phyloP scores from a whole-genome alignment of 2,888 invertebrate genomes.

The Eutolmus rufibarbis region DNA sequence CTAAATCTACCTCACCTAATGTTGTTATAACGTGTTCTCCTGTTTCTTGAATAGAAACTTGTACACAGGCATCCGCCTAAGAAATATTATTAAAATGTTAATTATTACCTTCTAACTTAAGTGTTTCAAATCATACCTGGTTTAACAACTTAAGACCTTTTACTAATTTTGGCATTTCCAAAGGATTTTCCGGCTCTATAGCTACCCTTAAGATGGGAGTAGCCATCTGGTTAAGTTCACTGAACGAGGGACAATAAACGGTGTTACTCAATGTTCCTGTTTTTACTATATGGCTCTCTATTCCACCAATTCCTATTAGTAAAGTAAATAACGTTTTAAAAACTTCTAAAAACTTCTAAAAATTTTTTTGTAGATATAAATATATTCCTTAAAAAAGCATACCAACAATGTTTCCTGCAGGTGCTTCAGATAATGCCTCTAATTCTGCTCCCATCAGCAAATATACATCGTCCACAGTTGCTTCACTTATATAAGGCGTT shows the following conservation, averaged over 20 bases:
- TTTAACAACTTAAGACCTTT: slow-evolving; percentile 85
- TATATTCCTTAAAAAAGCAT: slow-evolving; percentile 48
- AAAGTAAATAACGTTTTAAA: not conserved
- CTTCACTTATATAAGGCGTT: slow-evolving; percentile 59
- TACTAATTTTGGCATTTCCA: slow-evolving; percentile 77
- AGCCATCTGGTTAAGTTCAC: slow-evolving; percentile 77
- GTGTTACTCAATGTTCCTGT: slow-evolving; percentile 88
- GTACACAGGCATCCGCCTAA: slow-evolving; percentile 85
- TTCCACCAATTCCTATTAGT: slow-evolving; percentile 77
- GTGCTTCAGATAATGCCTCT: slow-evolving; percentile 77
- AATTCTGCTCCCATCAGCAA: slow-evolving; percentile 93
- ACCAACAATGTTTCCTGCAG: slow-evolving; percentile 91
- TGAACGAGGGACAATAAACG: slow-evolving; percentile 84
- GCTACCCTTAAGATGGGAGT: slow-evolving; percentile 94
- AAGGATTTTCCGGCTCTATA: slow-evolving; percentile 83
- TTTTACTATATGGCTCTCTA: slow-evolving; percentile 85
- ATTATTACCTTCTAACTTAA: not conserved
- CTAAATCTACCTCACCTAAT: slow-evolving; percentile 96
- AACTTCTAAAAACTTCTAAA: not conserved
- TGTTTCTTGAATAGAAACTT: slow-evolving; percentile 87
- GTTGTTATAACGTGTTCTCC: slow-evolving; percentile 96
- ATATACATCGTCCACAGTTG: slow-evolving; percentile 77
- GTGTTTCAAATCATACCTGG: slow-evolving; percentile 68
- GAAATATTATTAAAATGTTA: not conserved
- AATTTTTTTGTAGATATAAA: not conserved